Conservation (phyloP, 2,888 invertebrate species). For the Drosophila nr. fundita region DNA sequence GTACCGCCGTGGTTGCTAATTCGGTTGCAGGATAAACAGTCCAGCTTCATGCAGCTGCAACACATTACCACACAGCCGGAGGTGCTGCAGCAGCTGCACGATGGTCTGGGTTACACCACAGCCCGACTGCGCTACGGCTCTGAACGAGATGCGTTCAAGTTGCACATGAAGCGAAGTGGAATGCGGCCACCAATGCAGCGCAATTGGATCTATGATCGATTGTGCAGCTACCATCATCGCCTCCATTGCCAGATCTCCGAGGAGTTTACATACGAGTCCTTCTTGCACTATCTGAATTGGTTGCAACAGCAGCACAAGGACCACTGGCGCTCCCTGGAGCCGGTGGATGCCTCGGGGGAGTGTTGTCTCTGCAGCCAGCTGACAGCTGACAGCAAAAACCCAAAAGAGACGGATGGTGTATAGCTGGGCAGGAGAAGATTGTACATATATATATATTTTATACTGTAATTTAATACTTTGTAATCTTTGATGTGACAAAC, state of each 20-base stretch:
- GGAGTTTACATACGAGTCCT: conserved; percentile 75
- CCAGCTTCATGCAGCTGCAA: conserved; percentile 90
- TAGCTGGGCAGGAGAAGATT: neutral
- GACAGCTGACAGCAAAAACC: neutral
- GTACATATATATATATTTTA: neutral
- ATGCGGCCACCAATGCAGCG: conserved; percentile 90
- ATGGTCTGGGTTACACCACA: conserved; percentile 91
- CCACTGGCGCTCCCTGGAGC: conserved; percentile 77
- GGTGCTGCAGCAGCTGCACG: conserved; percentile 91
- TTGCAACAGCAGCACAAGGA: conserved; percentile 74
- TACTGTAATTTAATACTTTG: neutral
- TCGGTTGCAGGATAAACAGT: conserved; percentile 89
- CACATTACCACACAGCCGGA: conserved; percentile 89
- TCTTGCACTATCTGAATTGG: conserved; percentile 78
- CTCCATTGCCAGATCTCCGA: conserved; percentile 76
- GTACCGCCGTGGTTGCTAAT: conserved; percentile 93
- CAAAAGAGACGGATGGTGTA: neutral
- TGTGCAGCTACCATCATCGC: conserved; percentile 78
- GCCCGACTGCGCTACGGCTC: conserved; percentile 91
- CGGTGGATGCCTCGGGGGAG: conserved; percentile 13
- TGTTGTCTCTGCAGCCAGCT: conserved; percentile 39
- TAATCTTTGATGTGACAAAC: neutral
- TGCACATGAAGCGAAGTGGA: conserved; percentile 88
- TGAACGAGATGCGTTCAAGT: conserved; percentile 89
- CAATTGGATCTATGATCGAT: conserved; percentile 89